Conservation (phyloP, 2,797 vertebrate genomes). For the Pogonophryne albipinna region DNA sequence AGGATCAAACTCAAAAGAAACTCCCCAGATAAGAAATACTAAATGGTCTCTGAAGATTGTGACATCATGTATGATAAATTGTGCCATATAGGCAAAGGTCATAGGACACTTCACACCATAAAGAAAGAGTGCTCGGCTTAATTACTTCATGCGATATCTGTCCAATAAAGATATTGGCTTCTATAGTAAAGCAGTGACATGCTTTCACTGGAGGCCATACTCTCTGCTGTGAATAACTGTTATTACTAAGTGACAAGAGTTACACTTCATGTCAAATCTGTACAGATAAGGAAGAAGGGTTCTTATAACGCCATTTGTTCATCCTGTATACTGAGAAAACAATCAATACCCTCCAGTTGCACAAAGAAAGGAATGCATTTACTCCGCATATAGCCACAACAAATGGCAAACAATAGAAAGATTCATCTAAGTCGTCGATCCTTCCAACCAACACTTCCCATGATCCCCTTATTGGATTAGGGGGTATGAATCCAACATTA, state of each 20-base stretch:
- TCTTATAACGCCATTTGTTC: constrained; percentile 11
- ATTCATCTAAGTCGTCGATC: constrained; percentile 52
- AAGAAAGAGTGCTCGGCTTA: constrained; percentile 54
- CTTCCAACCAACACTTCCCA: constrained; percentile 40
- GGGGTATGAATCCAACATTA: constrained; percentile 57
- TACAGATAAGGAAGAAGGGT: constrained; percentile 4
- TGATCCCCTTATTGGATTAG: constrained; percentile 70
- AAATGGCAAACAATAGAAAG: constrained; percentile 56
- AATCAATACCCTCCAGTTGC: constrained; percentile 31
- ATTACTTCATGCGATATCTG: constrained; percentile 66
- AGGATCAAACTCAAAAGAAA: constrained; percentile 13
- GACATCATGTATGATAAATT: constrained; percentile 50
- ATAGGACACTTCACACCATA: constrained; percentile 40
- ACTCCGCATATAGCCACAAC: constrained; percentile 26
- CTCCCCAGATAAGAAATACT: constrained; percentile 13
- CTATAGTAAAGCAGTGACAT: constrained; percentile 24
- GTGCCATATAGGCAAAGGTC: constrained; percentile 60
- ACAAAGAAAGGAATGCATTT: constrained; percentile 32
- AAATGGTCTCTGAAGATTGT: constrained; percentile 38
- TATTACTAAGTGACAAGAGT: constrained; percentile 48
- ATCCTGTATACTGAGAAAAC: constrained; percentile 10
- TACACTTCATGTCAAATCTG: constrained; percentile 5
- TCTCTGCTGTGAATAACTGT: constrained; percentile 47
- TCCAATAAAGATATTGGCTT: constrained; percentile 57
- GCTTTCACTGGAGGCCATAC: constrained; percentile 25